Evolutionary conservation across 2,797 vertebrate genomes (phyloP), one percentile per base, ranked within the genome.

Genomic region (Moxostoma hubbsi): DNA sequence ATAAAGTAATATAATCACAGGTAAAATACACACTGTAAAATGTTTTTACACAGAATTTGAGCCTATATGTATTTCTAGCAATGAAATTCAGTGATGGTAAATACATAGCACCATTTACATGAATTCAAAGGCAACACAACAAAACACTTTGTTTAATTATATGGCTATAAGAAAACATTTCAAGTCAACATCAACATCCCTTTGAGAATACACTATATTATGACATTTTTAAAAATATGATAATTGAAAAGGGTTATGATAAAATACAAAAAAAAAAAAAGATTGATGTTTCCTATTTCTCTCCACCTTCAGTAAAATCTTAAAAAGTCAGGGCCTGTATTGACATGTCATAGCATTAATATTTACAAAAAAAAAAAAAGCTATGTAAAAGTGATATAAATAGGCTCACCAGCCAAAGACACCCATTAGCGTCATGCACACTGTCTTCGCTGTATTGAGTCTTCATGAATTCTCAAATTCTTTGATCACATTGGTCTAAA

Each of bases 371-470:
- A 36, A 24, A 24, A 94, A 71, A 74, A 77, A 92, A 90, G 88
- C 87, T 86, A 91, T 89, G 89, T 90, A 89, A 92, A 93, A 91
- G 88, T 90, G 91, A 91, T 93, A 93, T 93, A 94, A 94, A 95
- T 94, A 95, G 91, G 89, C 92, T 91, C 92, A 92, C 89, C 91
- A 92, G 89, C 91, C 91, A 93, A 90, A 93, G 91, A 93, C 91
- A 73, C 63, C 53, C 15, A 65, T 11, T 47, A 3, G 36, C 4
- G 36, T 36, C 36, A 36, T 36, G 36, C 36, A 36, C 36, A 91
- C 68, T 65, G 71, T 86, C 87, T 88, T 92, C 88, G 16, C 65
- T 24, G 86, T 87, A 89, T 86, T 87, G 86, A 85, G 87, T 84
- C 73, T 83, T 86, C 80, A 82, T 71, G 73, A 70, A 82, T 77